Conservation (phyloP, 2,797 vertebrate genomes). For the Coluber constrictor region DNA sequence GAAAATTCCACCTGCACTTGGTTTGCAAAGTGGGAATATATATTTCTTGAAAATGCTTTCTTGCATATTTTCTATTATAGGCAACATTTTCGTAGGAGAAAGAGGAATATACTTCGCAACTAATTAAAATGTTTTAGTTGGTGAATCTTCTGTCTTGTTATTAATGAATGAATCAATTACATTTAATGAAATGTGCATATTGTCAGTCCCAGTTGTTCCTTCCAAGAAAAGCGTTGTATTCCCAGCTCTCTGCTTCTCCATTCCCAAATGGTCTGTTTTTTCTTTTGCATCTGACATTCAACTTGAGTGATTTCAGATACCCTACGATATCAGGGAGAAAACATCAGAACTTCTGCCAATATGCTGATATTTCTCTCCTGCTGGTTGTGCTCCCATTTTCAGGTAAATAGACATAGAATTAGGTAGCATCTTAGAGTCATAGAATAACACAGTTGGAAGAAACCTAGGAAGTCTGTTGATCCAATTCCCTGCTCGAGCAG, state of each 20-base stretch:
- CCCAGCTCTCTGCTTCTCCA: neutral
- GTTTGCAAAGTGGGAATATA: neutral
- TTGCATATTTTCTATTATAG: neutral
- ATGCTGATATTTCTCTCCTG: neutral
- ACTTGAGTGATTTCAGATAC: neutral
- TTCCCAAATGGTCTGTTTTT: neutral
- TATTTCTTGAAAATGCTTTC: neutral
- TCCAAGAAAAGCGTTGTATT: neutral
- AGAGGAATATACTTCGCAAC: neutral
- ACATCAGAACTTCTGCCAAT: neutral
- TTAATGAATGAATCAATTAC: neutral
- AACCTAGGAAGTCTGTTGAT: neutral
- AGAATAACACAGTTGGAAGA: neutral
- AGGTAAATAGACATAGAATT: neutral
- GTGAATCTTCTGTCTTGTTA: neutral
- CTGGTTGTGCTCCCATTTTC: neutral
- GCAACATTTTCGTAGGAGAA: neutral
- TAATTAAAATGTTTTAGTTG: neutral
- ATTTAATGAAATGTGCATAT: neutral
- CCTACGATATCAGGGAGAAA: neutral
- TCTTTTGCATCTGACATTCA: neutral
- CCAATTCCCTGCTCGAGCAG: neutral
- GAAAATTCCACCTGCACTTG: neutral
- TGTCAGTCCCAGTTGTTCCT: constrained; percentile 13
- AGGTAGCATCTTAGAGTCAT: neutral